Conservation (phyloP, 2,888 invertebrate genomes). For the Anthrax anthrax region DNA sequence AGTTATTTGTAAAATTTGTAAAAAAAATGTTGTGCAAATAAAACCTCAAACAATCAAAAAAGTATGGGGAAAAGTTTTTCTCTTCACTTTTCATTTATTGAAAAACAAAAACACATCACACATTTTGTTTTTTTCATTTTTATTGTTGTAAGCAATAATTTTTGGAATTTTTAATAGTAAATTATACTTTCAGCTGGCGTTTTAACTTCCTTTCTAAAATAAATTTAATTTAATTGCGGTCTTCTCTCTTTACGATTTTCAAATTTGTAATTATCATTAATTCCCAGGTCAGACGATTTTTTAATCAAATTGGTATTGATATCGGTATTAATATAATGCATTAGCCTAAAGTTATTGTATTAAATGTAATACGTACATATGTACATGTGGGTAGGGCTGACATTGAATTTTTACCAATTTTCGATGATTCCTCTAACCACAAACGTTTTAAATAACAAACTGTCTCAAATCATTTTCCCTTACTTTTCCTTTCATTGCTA, state of each 20-base stretch:
- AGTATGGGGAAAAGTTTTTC: not conserved
- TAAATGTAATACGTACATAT: no score
- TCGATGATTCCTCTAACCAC: not conserved
- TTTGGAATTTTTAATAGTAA: slow-evolving; percentile 19
- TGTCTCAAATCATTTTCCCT: not conserved
- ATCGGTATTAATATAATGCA: no score
- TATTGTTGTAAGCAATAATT: slow-evolving; percentile 11
- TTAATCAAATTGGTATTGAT: not conserved
- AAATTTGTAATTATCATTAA: slow-evolving; percentile 6
- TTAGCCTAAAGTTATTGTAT: no score
- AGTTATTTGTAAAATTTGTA: slow-evolving; percentile 6
- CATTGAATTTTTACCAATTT: not conserved
- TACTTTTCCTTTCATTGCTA: no score
- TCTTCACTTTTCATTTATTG: no score
- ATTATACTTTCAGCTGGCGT: slow-evolving; percentile 8
- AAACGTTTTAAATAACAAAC: not conserved
- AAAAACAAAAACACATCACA: no score
- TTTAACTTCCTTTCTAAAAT: slow-evolving; percentile 2
- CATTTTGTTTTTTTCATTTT: slow-evolving; percentile 16
- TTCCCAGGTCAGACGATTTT: not conserved
- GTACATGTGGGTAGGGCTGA: no score
- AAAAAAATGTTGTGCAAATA: slow-evolving; percentile 7
- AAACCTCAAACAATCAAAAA: no score
- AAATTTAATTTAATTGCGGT: not conserved
- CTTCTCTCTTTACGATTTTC: not conserved